phyloP scores from a whole-genome alignment of 1,140 invertebrate genomes.

The Plectrocnemia conspersa region DNA sequence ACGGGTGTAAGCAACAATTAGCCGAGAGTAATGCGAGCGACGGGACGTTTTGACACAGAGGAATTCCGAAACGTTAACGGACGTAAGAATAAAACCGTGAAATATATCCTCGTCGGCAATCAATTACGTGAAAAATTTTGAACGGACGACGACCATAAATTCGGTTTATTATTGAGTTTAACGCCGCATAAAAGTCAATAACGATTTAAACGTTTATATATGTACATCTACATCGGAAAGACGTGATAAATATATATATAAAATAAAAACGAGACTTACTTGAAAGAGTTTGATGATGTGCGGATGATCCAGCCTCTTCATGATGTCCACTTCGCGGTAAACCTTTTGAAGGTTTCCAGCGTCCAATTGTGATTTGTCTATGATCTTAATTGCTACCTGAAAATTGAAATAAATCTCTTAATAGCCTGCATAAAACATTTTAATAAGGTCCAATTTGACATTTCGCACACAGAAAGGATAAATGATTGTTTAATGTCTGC shows the following conservation, averaged over 20 bases:
- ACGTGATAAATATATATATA: background rate
- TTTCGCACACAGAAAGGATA: background rate
- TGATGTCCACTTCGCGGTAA: constrained; percentile 96
- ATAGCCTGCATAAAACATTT: too few species aligned
- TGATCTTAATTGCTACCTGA: constrained; percentile 97
- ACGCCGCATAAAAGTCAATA: too few species aligned
- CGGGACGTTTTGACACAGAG: constrained; percentile 8
- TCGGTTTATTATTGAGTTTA: too few species aligned
- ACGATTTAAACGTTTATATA: too few species aligned
- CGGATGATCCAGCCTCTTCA: constrained; percentile 94
- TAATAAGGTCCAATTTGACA: background rate
- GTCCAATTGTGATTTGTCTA: constrained; percentile 94
- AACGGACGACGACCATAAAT: too few species aligned
- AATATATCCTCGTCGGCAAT: too few species aligned
- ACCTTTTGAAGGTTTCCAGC: constrained; percentile 96
- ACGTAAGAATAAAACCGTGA: too few species aligned
- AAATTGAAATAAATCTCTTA: constrained; percentile 47
- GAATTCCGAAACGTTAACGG: too few species aligned
- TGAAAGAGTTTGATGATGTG: constrained; percentile 98
- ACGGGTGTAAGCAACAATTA: constrained; percentile 12
- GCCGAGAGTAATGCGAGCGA: constrained; percentile 5
- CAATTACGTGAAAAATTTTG: too few species aligned
- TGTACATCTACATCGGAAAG: too few species aligned
- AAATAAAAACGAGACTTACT: constrained; percentile 53
- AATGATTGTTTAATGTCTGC: too few species aligned